These are phyloP conservation scores for Torymus aiolomorphi DNA, from an alignment of 2,888 invertebrate species.

Conservation along the genomic window DNA sequence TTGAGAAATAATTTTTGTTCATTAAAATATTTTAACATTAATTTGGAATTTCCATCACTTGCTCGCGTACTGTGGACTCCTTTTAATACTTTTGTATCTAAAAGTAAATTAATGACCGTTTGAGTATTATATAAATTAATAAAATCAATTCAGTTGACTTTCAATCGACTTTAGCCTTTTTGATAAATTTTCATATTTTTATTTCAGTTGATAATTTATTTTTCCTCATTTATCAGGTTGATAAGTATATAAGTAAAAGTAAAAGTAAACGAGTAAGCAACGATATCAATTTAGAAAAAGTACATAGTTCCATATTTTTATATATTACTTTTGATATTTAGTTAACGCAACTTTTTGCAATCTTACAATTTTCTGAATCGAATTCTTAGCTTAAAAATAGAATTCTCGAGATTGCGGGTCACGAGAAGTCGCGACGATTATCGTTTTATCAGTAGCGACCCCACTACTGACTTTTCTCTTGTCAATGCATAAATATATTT, in stretches of 20 bases:
- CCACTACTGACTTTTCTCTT: slow-evolving; percentile 56
- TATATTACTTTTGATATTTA: background rate
- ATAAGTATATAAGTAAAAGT: slow-evolving; percentile 40
- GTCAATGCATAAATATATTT: slow-evolving; percentile 61
- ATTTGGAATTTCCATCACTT: too few species aligned
- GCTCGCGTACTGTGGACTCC: too few species aligned
- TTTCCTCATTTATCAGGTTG: slow-evolving; percentile 44
- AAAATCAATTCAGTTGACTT: slow-evolving; percentile 45
- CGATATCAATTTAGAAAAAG: slow-evolving; percentile 29
- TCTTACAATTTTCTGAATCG: background rate
- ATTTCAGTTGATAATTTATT: slow-evolving; percentile 46
- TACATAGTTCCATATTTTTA: slow-evolving; percentile 7
- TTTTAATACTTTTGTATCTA: slow-evolving; percentile 2
- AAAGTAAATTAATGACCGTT: slow-evolving; percentile 18
- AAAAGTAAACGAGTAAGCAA: slow-evolving; percentile 31
- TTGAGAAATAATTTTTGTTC: too few species aligned
- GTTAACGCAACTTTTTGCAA: slow-evolving; percentile 25
- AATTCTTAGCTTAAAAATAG: slow-evolving; percentile 62
- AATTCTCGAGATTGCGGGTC: slow-evolving; percentile 66
- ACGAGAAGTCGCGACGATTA: slow-evolving; percentile 67
- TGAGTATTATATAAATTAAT: slow-evolving; percentile 20
- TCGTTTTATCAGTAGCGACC: slow-evolving; percentile 67
- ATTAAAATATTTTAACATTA: too few species aligned
- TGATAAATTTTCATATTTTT: slow-evolving; percentile 52
- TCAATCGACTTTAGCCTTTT: slow-evolving; percentile 55